Evolutionary conservation across 2,888 invertebrate genomes (phyloP), one percentile per base, ranked within the genome.

Genomic region (Phalangium opilio): DNA sequence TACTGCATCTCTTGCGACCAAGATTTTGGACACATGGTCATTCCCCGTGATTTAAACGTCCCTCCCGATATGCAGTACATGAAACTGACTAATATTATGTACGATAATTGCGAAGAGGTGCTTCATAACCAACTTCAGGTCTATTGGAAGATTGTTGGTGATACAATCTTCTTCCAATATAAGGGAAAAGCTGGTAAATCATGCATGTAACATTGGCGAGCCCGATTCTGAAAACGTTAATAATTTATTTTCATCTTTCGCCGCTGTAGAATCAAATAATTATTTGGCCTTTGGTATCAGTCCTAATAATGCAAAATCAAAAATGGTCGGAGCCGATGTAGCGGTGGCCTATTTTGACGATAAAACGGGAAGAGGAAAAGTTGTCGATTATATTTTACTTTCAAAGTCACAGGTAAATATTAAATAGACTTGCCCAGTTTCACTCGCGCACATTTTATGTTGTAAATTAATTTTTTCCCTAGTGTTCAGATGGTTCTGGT

Each of bases 1-100:
- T 90, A 86, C 85, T 89, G 89, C 62, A 83, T 87, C n/a, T 78
- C 80, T 61, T 84, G 82, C 67, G 69, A 79, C 4, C 85, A 89
- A 62, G 87, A 89, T 70, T 90, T 89, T 63, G 90, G 90, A 0
- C 85, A 90, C 62, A 85, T 90, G 1, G 72, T 75, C 61, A 79
- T 90, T 45, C 89, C 89, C 0, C 82, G 81, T 63, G 83, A 86
- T 59, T 67, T 89, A 59, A 85, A 89, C 58, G 85, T 90, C 14
- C 90, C 90, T 0, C 87, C 89, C 0, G 86, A 87, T 1, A 65
- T 89, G 52, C 86, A 48, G 41, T 35, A 49, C 2, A 40, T 56
- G 21, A 43, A 45, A 15, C 15, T 50, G 15, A 18, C 50, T 49
- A 45, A 47, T 18, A 47, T 53, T 19, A 49, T 44, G 32, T 62